Evolutionary conservation across 2,888 invertebrate genomes (phyloP), one percentile per base, ranked within the genome.

Genomic region (Megastigmus dorsalis): DNA sequence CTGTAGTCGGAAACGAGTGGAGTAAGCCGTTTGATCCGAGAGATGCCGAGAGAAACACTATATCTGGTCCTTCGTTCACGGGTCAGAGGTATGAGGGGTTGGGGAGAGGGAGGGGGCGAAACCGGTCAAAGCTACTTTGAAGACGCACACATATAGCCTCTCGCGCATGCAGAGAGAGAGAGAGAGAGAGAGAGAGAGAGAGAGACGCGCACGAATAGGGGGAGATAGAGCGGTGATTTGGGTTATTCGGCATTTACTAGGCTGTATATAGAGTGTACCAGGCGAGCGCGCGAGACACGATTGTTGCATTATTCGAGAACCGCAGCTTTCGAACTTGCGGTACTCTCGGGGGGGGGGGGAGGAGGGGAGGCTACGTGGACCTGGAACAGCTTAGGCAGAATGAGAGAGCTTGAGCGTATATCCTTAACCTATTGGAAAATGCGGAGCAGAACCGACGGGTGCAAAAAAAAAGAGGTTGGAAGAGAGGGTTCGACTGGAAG

Each of bases 261-360:
- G 9, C 20, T n/a, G n/a, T n/a, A n/a, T n/a, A n/a, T n/a, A n/a
- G n/a, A n/a, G n/a, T n/a, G n/a, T n/a, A n/a, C n/a, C n/a, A n/a
- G n/a, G 18, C 20, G 18, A 20, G 48, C 2, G 28, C n/a, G 28
- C n/a, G 78, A 78, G 80, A 84, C 84, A 85, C 82, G 85, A 85
- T 84, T 84, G 86, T 86, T 84, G 84, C 85, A 86, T 85, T 86
- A 87, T 87, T 85, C 84, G 80, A 73, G 78, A 79, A 82, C 83
- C 83, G 78, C 82, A 82, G 86, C 86, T 84, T 86, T 85, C 82
- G 84, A 86, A 85, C 83, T 84, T 85, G 84, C 79, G 83, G 85
- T 28, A n/a, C n/a, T n/a, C n/a, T n/a, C n/a, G n/a, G n/a, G 23
- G 6, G 20, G n/a, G 28, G 41, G 41, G n/a, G 50, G 36, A 28